These are phyloP conservation scores for Hydrotaea cyrtoneurina DNA, from an alignment of 2,888 invertebrate species.

Conservation along the genomic window DNA sequence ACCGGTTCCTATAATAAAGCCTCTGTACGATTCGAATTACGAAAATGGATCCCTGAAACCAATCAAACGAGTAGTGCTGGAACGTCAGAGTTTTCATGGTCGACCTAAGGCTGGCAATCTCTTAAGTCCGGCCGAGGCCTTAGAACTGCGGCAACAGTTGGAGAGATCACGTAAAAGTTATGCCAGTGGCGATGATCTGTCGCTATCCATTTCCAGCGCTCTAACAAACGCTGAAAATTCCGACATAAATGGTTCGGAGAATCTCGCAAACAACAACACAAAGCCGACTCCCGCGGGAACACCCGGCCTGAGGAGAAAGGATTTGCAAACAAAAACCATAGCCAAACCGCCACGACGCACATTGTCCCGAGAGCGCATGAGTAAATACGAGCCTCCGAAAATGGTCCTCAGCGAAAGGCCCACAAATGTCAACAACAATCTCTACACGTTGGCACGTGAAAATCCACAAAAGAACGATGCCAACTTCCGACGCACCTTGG, in stretches of 20 bases:
- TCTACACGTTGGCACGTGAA: constrained; percentile 67
- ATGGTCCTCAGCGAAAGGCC: constrained; percentile 69
- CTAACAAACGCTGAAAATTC: constrained; percentile 75
- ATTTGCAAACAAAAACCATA: constrained; percentile 66
- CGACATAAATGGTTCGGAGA: constrained; percentile 53
- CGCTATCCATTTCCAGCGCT: constrained; percentile 76
- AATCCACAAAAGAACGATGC: constrained; percentile 59
- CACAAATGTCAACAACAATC: constrained; percentile 53
- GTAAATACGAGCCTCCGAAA: constrained; percentile 66
- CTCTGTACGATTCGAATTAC: constrained; percentile 69
- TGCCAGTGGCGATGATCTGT: constrained; percentile 73
- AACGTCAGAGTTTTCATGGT: constrained; percentile 75
- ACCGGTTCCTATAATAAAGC: constrained; percentile 72
- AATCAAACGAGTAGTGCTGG: constrained; percentile 77
- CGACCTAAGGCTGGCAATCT: constrained; percentile 70
- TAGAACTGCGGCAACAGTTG: constrained; percentile 71
- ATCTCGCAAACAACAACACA: constrained; percentile 28
- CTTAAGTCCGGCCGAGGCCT: constrained; percentile 67
- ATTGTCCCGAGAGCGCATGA: constrained; percentile 70
- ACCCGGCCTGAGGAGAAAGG: constrained; percentile 50
- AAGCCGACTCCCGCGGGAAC: constrained; percentile 54
- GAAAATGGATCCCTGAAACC: constrained; percentile 71
- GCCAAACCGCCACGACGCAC: constrained; percentile 66
- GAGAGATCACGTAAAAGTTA: constrained; percentile 73
- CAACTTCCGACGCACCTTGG: constrained; percentile 71